Evolutionary conservation across 2,113 vertebrate genomes (phyloP).

Genomic region (Notiomystis cincta): DNA sequence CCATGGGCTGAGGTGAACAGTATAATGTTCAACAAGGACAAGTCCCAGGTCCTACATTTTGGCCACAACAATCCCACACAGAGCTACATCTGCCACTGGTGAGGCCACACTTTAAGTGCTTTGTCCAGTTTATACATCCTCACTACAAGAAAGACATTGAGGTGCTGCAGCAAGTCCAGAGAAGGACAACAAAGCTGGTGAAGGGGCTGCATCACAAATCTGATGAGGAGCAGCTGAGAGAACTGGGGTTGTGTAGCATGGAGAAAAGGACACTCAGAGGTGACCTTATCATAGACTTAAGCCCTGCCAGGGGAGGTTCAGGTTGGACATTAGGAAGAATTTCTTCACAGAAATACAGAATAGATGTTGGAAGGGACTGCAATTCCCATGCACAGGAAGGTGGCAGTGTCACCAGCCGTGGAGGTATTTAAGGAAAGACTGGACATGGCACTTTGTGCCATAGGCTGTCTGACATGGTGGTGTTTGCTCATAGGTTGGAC

Average conservation of each 20-base stretch:
- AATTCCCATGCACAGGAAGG: not conserved
- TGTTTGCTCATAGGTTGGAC: not conserved
- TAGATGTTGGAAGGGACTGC: not conserved
- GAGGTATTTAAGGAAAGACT: not conserved
- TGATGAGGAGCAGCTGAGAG: not conserved
- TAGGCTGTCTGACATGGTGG: not conserved
- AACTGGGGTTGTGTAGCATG: not conserved
- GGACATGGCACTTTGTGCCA: not conserved
- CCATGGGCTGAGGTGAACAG: not conserved
- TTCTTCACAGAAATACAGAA: not conserved
- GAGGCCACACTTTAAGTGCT: not conserved
- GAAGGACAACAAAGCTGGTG: not conserved
- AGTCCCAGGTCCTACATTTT: not conserved
- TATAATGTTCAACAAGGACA: not conserved
- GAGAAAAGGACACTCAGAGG: not conserved
- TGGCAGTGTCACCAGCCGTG: not conserved
- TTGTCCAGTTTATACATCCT: not conserved
- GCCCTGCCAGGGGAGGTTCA: not conserved
- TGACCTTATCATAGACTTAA: not conserved
- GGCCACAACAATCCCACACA: not conserved
- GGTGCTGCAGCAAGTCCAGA: not conserved
- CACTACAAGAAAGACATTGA: not conserved
- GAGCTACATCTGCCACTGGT: not conserved
- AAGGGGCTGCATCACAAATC: too few relatives aligned
- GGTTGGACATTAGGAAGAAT: not conserved